These are phyloP conservation scores for Acanthopagrus latus DNA, from an alignment of 2,797 vertebrate genomes.

Conservation along the genomic window DNA sequence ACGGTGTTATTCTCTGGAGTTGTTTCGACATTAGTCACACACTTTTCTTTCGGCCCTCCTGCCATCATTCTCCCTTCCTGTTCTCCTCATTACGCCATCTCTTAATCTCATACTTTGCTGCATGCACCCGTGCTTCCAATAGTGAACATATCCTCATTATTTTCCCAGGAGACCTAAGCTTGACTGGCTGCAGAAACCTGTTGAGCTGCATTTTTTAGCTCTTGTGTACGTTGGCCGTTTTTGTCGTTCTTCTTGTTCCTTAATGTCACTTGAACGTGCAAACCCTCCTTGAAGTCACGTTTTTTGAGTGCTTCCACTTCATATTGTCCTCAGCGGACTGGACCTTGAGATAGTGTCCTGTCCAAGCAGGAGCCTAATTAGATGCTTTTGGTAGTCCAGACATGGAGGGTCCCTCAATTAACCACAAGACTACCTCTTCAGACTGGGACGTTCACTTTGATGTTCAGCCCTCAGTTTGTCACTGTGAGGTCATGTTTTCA, in stretches of 20 bases:
- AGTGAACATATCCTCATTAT: constrained; percentile 55
- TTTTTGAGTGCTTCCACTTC: constrained; percentile 40
- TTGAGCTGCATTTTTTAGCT: constrained; percentile 40
- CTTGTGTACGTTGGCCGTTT: constrained; percentile 10
- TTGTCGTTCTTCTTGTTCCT: neutral
- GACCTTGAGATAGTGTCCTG: constrained; percentile 19
- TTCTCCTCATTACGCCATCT: constrained; percentile 69
- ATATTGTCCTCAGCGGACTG: constrained; percentile 40
- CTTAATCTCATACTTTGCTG: constrained; percentile 72
- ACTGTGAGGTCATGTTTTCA: constrained; percentile 37
- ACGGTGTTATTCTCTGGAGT: constrained; percentile 76
- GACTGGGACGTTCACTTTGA: constrained; percentile 36
- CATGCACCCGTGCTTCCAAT: constrained; percentile 43
- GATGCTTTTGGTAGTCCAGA: constrained; percentile 45
- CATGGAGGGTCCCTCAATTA: constrained; percentile 53
- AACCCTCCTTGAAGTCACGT: constrained; percentile 58
- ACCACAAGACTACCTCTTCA: constrained; percentile 39
- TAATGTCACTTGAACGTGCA: constrained; percentile 12
- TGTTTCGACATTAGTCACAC: constrained; percentile 79
- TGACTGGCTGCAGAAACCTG: constrained; percentile 42
- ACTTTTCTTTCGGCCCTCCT: constrained; percentile 69
- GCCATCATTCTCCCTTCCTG: constrained; percentile 66
- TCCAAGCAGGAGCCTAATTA: constrained; percentile 53
- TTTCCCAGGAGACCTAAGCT: constrained; percentile 31
- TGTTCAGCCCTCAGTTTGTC: constrained; percentile 25